Conservation (phyloP, 2,888 invertebrate species). For the Drosophila tanythrix region DNA sequence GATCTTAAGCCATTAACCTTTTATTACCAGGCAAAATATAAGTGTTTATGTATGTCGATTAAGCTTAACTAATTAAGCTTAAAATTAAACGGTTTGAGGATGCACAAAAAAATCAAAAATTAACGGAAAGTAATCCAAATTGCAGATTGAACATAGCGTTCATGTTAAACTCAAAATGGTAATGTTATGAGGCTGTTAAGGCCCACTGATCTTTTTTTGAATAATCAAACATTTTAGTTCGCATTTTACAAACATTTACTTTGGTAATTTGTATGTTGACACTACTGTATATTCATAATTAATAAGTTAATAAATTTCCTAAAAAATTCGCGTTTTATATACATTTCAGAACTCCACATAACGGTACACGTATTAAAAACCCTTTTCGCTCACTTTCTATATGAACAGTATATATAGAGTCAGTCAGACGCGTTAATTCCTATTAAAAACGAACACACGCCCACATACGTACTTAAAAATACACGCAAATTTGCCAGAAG, state of each 20-base stretch:
- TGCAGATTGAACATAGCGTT: slow-evolving; percentile 8
- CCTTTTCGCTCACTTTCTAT: slow-evolving; percentile 6
- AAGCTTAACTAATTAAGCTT: neutral
- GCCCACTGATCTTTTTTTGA: neutral
- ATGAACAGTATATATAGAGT: slow-evolving; percentile 41
- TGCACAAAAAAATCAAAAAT: slow-evolving; percentile 7
- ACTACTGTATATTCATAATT: neutral
- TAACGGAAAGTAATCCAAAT: slow-evolving; percentile 18
- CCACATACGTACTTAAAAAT: slow-evolving; percentile 34
- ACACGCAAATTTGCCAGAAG: slow-evolving; percentile 32
- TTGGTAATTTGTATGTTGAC: neutral
- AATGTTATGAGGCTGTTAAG: slow-evolving; percentile 7
- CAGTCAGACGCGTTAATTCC: slow-evolving; percentile 40
- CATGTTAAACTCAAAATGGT: slow-evolving; percentile 17
- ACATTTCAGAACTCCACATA: neutral
- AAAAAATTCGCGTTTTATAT: neutral
- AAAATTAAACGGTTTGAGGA: neutral
- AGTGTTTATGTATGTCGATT: neutral
- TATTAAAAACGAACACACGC: slow-evolving; percentile 49
- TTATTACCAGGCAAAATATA: neutral
- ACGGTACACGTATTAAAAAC: slow-evolving; percentile 13
- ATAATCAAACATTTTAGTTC: neutral
- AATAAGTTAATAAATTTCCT: neutral
- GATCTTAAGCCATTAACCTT: slow-evolving; percentile 1
- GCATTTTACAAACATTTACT: neutral